These are phyloP conservation scores for Nebria brevicollis DNA, from an alignment of 2,888 invertebrate genomes.

Conservation along the genomic window DNA sequence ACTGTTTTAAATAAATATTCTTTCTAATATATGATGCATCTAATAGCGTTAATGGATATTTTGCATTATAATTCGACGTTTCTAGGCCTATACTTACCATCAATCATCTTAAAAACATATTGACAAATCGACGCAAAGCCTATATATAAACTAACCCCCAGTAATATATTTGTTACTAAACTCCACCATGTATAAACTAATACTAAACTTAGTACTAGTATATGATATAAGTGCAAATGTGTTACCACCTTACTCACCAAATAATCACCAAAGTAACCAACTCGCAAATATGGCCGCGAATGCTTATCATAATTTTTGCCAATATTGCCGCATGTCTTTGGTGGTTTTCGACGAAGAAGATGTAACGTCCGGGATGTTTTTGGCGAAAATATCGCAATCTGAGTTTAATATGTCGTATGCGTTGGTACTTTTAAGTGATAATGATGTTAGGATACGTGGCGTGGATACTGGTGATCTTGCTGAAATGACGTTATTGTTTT, in stretches of 20 bases:
- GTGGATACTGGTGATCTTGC: not conserved
- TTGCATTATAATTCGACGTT: too few relatives aligned
- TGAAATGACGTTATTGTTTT: conserved; percentile 15
- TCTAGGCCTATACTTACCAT: too few relatives aligned
- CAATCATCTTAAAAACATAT: too few relatives aligned
- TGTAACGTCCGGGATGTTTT: not conserved
- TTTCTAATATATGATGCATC: too few relatives aligned
- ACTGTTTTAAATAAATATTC: too few relatives aligned
- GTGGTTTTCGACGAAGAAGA: not conserved
- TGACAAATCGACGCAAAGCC: too few relatives aligned
- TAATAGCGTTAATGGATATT: too few relatives aligned
- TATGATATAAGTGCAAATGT: not conserved
- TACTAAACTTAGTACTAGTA: too few relatives aligned
- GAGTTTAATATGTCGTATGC: not conserved
- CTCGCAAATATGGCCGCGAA: not conserved
- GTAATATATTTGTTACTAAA: too few relatives aligned
- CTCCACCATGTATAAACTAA: too few relatives aligned
- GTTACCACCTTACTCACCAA: not conserved
- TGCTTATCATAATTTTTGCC: not conserved
- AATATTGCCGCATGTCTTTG: not conserved
- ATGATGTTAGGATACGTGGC: not conserved
- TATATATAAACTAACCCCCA: too few relatives aligned
- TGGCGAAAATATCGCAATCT: not conserved
- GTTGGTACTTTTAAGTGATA: not conserved
- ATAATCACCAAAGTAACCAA: not conserved